Base-by-base conservation (phyloP, 1,140 invertebrate genomes). In the Zophobas atratus region DNA sequence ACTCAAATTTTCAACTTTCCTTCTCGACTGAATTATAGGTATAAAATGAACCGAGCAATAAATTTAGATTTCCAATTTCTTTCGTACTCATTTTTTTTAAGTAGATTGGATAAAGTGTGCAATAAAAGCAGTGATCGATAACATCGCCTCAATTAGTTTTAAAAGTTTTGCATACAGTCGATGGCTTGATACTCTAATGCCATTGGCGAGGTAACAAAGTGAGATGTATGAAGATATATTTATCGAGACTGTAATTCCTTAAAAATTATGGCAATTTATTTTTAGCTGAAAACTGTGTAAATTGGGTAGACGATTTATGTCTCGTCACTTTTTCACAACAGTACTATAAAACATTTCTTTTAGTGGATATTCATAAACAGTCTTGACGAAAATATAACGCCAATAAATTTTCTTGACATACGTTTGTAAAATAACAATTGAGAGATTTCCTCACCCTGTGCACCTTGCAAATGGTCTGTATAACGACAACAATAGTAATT, bases 211-310 rank as follows among this genome's bases (percentile, higher is more conserved):
- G 67, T 70, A 38, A 39, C 20, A 20, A 20, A 20, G 20, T 38
- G 63, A 70, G 55, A 73, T 55, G 35, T 73, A 73, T 39, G 49
- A 73, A 73, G 71, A 73, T 73, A 56, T 20, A 73, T 73, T 73
- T 56, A 73, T 73, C 71, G 49, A 32, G 49, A 6, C 55, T 43
- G 71, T 73, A 73, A 73, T 73, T 73, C 71, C 56, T 73, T 36
- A 73, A 73, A 73, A 73, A 73, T 73, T 73, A 56, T 55, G 38
- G 71, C 71, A 55, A 73, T 73, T 73, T 73, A 73, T 73, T 73
- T 48, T 73, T 56, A 73, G 71, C 71, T 73, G 71, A 73, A 73
- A 56, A 73, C 49, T 73, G 71, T 73, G 71, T 73, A 73, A 73
- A 73, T 73, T 73, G 71, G 71, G 35, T 55, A 53, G 71, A 73